Evolutionary conservation across 2,113 vertebrate genomes (phyloP).

Genomic region (Electrona antarctica): DNA sequence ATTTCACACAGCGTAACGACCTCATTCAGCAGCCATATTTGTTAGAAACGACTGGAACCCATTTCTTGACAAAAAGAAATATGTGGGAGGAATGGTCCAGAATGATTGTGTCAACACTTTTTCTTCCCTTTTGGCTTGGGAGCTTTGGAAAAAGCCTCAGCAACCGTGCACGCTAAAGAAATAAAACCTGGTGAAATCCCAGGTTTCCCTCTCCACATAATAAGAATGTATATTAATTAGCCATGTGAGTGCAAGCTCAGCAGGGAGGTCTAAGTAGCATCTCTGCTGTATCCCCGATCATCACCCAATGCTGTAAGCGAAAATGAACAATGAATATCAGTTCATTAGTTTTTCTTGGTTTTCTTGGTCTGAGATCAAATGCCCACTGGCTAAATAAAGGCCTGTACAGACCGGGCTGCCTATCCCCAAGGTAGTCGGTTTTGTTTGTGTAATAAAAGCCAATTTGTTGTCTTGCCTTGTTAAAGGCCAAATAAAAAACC

Average conservation of each 20-base stretch:
- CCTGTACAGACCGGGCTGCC: slow-evolving; percentile 27
- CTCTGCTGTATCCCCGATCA: slow-evolving; percentile 43
- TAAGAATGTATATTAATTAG: slow-evolving; percentile 48
- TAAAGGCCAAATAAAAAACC: slow-evolving; percentile 68
- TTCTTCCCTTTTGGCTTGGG: slow-evolving; percentile 20
- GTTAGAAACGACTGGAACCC: slow-evolving; percentile 8
- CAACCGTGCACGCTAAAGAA: slow-evolving; percentile 9
- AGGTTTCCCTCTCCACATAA: slow-evolving; percentile 33
- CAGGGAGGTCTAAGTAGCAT: slow-evolving; percentile 21
- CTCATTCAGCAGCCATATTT: slow-evolving; percentile 9
- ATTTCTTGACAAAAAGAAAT: slow-evolving; percentile 34
- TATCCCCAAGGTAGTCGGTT: slow-evolving; percentile 53
- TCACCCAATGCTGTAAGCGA: slow-evolving; percentile 19
- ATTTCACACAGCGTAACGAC: slow-evolving; percentile 9
- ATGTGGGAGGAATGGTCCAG: background rate
- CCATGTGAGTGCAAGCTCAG: slow-evolving; percentile 35
- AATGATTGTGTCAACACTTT: slow-evolving; percentile 20
- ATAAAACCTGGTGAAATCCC: slow-evolving; percentile 29
- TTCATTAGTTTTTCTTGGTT: slow-evolving; percentile 63
- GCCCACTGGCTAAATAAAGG: slow-evolving; percentile 57
- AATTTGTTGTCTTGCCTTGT: slow-evolving; percentile 69
- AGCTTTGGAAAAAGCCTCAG: slow-evolving; percentile 2
- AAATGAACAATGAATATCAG: slow-evolving; percentile 53
- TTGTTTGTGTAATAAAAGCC: slow-evolving; percentile 63
- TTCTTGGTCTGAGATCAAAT: slow-evolving; percentile 46